Percentiles rank a stretch among this genome's conserved stretches.
Evolutionary conservation across 2,888 invertebrate genomes (phyloP).

Genomic region (Empis livida): DNA sequence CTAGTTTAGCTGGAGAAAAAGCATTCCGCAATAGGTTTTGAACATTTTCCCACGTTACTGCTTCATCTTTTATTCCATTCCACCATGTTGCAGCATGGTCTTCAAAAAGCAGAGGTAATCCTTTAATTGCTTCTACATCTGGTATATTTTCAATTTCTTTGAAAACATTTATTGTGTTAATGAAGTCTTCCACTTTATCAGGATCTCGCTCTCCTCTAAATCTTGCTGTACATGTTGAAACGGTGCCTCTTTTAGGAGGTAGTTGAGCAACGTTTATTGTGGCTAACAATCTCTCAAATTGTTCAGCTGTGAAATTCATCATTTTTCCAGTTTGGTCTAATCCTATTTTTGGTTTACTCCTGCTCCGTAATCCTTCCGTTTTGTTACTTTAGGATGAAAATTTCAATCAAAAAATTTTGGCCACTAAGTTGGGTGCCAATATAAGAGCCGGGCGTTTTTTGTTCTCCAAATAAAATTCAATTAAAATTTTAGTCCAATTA

Average conservation of each 20-base stretch:
- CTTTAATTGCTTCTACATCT: background rate
- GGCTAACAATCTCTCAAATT: background rate
- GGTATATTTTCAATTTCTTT: background rate
- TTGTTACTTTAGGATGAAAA: too few species aligned
- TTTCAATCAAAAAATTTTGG: too few species aligned
- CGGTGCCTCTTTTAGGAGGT: too few species aligned
- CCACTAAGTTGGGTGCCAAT: too few species aligned
- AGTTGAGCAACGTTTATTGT: too few species aligned
- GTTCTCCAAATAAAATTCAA: too few species aligned
- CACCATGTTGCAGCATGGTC: background rate
- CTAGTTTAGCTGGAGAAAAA: background rate
- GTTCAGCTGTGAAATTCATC: background rate
- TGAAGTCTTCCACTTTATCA: background rate
- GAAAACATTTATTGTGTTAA: background rate
- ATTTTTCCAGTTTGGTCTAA: background rate
- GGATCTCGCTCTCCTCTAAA: background rate
- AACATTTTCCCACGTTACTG: background rate
- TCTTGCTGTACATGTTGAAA: background rate
- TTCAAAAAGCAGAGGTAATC: background rate
- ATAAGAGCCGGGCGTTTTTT: too few species aligned
- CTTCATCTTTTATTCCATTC: background rate
- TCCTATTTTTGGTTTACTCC: too few species aligned
- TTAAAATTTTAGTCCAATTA: too few species aligned
- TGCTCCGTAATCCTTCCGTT: too few species aligned
- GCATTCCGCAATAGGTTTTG: background rate